These are phyloP conservation scores for Molorchus minor DNA, from an alignment of 2,888 invertebrate species.

Conservation along the genomic window DNA sequence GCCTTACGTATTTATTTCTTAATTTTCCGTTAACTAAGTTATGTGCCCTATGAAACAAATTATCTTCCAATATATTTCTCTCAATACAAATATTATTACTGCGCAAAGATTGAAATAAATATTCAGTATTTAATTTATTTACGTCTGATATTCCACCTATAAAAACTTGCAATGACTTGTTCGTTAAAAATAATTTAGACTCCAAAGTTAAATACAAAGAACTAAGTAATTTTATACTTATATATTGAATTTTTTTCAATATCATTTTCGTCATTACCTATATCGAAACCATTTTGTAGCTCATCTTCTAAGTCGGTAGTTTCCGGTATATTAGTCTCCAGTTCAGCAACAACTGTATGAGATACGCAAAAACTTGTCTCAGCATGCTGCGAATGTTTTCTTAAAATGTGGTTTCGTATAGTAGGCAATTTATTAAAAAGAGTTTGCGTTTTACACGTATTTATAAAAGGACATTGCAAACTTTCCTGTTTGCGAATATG, in stretches of 20 bases:
- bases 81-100: background rate
- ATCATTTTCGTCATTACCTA: background rate
- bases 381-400: background rate
- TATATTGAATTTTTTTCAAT: background rate
- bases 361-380: background rate
- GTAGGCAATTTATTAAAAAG: background rate
- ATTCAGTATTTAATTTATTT: slow-evolving; percentile 3
- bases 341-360: background rate
- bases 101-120: background rate
- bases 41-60: background rate
- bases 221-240: background rate
- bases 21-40: background rate
- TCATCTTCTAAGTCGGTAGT: background rate
- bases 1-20: background rate
- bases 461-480: background rate
- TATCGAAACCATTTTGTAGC: background rate
- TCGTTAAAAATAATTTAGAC: background rate
- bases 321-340: background rate
- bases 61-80: background rate
- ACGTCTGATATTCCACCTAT: background rate
- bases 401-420: background rate
- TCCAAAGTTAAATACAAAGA: background rate
- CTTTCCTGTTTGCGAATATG: background rate
- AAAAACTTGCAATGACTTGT: slow-evolving; percentile 2
- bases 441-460: background rate